Conservation (phyloP, 2,888 invertebrate genomes). For the Drosophila fungiperda region DNA sequence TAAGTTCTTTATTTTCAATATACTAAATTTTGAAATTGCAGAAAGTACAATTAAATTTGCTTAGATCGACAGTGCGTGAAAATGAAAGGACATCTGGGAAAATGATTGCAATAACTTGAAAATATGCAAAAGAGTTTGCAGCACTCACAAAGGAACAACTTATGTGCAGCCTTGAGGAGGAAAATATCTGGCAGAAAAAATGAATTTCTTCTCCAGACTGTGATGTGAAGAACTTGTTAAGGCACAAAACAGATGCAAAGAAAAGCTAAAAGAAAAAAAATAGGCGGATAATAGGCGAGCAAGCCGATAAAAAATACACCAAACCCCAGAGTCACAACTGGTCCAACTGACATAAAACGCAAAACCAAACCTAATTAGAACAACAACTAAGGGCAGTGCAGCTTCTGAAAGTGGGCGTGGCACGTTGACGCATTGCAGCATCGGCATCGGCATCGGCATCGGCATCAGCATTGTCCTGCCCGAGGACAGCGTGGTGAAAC, state of each 20-base stretch:
- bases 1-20: neutral
- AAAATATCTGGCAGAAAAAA: slow-evolving; percentile 9
- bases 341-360: slow-evolving; percentile 30
- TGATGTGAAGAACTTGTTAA: slow-evolving; percentile 28
- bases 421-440: slow-evolving; percentile 43
- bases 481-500: slow-evolving; percentile 31
- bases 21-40: neutral
- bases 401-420: slow-evolving; percentile 26
- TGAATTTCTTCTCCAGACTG: slow-evolving; percentile 20
- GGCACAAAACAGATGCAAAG: slow-evolving; percentile 24
- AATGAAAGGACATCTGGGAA: slow-evolving; percentile 3
- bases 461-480: neutral
- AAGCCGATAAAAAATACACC: neutral
- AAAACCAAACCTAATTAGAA: slow-evolving; percentile 58
- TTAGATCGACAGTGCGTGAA: slow-evolving; percentile 3
- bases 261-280: slow-evolving; percentile 3
- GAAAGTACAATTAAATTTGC: slow-evolving; percentile 20
- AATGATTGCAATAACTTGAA: slow-evolving; percentile 32
- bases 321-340: slow-evolving; percentile 1
- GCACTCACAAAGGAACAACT: slow-evolving; percentile 12
- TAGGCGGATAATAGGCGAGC: neutral
- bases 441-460: neutral
- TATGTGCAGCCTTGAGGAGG: neutral
- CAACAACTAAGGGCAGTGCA: slow-evolving; percentile 36
- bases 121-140: slow-evolving; percentile 27